Conservation (phyloP, 2,888 invertebrate species). For the Ennomos quercinarius region DNA sequence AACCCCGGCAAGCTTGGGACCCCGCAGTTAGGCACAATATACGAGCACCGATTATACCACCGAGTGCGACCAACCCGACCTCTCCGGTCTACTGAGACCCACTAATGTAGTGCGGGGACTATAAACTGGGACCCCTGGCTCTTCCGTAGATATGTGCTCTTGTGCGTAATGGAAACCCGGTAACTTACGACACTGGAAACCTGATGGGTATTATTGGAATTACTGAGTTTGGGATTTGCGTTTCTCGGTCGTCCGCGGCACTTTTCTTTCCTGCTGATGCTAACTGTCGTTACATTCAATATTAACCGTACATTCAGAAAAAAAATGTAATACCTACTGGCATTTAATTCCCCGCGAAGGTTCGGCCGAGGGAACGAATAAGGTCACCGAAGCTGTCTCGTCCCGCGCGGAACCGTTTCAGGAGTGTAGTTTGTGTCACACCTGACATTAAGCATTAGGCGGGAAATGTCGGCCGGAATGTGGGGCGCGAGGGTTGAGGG, state of each 20-base stretch:
- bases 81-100: background rate
- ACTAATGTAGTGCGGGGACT: conserved; percentile 1
- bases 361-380: background rate
- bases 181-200: conserved; percentile 4
- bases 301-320: background rate
- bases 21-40: background rate
- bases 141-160: background rate
- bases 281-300: background rate
- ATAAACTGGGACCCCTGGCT: background rate
- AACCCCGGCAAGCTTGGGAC: no score
- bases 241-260: background rate
- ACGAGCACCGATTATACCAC: background rate
- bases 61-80: background rate
- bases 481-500: background rate
- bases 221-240: conserved; percentile 8
- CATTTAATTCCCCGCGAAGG: no score
- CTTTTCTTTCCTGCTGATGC: conserved; percentile 1
- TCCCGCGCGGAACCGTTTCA: background rate
- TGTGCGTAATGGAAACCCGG: conserved; percentile 6
- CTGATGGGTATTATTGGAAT: background rate
- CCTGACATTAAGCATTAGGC: conserved; percentile 6
- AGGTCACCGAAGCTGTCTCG: background rate
- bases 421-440: background rate
- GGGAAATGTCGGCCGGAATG: background rate
- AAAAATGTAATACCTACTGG: no score